Evolutionary conservation across 2,113 vertebrate species (phyloP).

Genomic region (Emydocephalus ijimae): DNA sequence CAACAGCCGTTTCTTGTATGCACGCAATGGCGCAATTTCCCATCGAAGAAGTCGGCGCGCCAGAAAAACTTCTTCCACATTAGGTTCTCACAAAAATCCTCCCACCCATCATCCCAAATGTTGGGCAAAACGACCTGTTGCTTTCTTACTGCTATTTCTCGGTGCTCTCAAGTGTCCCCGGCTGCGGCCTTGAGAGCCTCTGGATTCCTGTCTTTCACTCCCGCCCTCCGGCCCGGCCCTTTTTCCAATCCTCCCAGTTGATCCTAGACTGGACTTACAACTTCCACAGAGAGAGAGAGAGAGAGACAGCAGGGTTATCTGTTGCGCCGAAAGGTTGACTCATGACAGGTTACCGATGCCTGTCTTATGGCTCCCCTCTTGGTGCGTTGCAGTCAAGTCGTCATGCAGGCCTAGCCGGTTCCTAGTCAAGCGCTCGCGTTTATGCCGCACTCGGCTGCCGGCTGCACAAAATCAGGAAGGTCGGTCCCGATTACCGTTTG

Average conservation of each 20-base stretch:
- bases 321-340: neutral
- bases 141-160: neutral
- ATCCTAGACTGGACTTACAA: neutral
- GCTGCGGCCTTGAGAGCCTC: neutral
- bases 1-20: neutral
- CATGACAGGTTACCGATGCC: neutral
- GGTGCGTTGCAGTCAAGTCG: neutral
- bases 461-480: neutral
- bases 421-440: neutral
- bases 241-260: neutral
- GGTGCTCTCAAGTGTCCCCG: neutral
- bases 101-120: neutral
- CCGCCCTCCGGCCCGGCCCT: neutral
- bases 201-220: neutral
- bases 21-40: neutral
- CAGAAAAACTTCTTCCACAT: neutral
- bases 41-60: neutral
- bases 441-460: neutral
- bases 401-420: neutral
- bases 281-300: neutral
- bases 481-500: neutral
- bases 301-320: neutral
- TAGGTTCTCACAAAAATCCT: neutral
- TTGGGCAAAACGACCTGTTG: neutral
- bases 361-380: neutral